These are phyloP conservation scores for Poecilia picta DNA, from an alignment of 2,797 vertebrate genomes.

Conservation along the genomic window DNA sequence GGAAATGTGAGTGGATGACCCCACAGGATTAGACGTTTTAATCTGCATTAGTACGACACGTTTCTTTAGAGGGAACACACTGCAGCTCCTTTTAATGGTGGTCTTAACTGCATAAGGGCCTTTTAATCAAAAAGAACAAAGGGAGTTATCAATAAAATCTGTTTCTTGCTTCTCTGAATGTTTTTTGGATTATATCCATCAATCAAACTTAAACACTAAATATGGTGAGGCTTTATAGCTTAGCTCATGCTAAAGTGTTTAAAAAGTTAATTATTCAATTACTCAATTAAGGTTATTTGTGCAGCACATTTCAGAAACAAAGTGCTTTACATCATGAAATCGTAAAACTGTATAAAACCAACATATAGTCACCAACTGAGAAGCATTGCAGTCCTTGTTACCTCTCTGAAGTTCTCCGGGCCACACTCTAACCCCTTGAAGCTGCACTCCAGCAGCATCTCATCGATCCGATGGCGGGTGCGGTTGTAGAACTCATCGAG, in stretches of 20 bases:
- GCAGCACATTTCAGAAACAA: no score
- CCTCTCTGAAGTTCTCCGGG: constrained; percentile 87
- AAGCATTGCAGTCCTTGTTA: constrained; percentile 44
- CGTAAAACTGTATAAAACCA: no score
- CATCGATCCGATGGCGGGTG: constrained; percentile 91
- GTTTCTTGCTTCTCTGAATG: not conserved
- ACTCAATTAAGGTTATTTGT: no score
- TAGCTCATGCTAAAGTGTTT: constrained; percentile 6
- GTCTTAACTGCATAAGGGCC: constrained; percentile 3
- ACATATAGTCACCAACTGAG: no score
- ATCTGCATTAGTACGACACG: constrained; percentile 4
- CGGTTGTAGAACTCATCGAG: constrained; percentile 89
- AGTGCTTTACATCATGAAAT: no score
- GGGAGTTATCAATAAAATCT: constrained; percentile 5
- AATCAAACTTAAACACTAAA: constrained; percentile 9
- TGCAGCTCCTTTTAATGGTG: not conserved
- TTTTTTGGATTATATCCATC: constrained; percentile 8
- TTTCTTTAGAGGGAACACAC: not conserved
- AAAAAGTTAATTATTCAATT: not conserved
- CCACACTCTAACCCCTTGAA: constrained; percentile 88
- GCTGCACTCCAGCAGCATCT: constrained; percentile 92
- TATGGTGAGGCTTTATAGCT: constrained; percentile 1
- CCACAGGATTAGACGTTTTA: constrained; percentile 28
- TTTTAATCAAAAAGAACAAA: constrained; percentile 19
- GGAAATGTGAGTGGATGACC: constrained; percentile 30